Conservation (phyloP, 2,797 vertebrate genomes). For the Catharus ustulatus region DNA sequence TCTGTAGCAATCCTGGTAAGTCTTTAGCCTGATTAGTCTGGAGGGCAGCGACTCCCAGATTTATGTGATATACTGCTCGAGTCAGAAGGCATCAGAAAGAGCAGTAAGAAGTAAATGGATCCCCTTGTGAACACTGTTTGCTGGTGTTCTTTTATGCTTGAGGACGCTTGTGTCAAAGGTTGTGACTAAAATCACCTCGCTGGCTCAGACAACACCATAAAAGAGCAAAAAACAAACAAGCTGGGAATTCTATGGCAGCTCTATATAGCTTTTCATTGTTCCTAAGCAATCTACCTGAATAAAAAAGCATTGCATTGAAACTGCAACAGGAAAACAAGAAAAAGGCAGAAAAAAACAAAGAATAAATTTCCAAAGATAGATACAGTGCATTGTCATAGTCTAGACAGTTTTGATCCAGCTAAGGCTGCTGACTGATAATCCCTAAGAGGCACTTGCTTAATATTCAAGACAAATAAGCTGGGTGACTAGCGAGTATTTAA, state of each 20-base stretch:
- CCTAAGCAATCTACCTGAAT: background rate
- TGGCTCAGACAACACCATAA: background rate
- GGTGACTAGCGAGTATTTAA: background rate
- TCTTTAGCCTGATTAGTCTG: background rate
- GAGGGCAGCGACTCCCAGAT: background rate
- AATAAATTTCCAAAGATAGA: background rate
- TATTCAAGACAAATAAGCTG: slow-evolving; percentile 32
- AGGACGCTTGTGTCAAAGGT: background rate
- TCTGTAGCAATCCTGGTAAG: background rate
- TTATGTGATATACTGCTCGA: background rate
- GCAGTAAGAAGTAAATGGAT: background rate
- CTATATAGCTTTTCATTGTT: background rate
- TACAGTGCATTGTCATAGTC: background rate
- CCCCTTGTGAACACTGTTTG: background rate
- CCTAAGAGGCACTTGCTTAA: background rate
- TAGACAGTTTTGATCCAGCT: slow-evolving; percentile 10
- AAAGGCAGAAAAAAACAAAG: background rate
- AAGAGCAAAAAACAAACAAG: background rate
- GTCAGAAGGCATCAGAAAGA: background rate
- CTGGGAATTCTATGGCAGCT: background rate
- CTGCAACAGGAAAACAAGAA: background rate
- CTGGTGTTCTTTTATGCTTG: background rate
- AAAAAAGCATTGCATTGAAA: background rate
- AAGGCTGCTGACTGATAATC: background rate
- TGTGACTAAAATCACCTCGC: background rate